These are phyloP conservation scores for Bombus confusus DNA, from an alignment of 1,140 invertebrate species.

Conservation along the genomic window DNA sequence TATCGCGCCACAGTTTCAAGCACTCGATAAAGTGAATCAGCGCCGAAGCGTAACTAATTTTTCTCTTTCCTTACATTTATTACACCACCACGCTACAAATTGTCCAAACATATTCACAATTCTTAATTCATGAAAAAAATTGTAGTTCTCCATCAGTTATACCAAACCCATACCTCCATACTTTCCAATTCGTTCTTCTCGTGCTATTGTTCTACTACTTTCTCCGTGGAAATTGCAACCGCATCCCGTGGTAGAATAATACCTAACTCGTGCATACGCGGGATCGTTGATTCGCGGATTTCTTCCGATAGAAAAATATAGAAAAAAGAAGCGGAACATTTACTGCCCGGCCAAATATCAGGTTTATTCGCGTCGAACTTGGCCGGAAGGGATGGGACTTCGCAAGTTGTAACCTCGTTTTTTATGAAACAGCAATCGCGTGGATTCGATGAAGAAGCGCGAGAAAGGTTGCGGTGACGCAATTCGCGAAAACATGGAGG, in stretches of 20 bases:
- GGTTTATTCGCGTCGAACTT: background rate
- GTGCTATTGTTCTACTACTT: background rate
- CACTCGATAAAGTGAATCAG: background rate
- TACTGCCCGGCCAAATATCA: background rate
- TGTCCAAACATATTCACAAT: background rate
- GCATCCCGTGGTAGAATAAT: background rate
- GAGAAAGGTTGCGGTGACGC: constrained; percentile 38
- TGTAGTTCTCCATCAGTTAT: constrained; percentile 5
- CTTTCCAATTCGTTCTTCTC: background rate
- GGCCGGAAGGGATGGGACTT: background rate
- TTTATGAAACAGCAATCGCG: constrained; percentile 44
- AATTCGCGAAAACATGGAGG: constrained; percentile 53
- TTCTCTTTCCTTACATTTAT: background rate
- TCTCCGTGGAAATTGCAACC: constrained; percentile 5
- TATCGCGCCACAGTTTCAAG: too few species aligned
- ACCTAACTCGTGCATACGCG: background rate
- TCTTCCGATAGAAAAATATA: background rate
- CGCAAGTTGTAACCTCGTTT: constrained; percentile 36
- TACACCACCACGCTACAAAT: background rate
- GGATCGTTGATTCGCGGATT: background rate
- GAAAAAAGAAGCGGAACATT: background rate
- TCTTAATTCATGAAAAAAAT: background rate
- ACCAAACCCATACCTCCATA: background rate
- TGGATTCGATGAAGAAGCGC: constrained; percentile 39
- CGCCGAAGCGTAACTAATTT: background rate